Base-by-base conservation (phyloP, 2,888 invertebrate species). In the Caprella mutica region DNA sequence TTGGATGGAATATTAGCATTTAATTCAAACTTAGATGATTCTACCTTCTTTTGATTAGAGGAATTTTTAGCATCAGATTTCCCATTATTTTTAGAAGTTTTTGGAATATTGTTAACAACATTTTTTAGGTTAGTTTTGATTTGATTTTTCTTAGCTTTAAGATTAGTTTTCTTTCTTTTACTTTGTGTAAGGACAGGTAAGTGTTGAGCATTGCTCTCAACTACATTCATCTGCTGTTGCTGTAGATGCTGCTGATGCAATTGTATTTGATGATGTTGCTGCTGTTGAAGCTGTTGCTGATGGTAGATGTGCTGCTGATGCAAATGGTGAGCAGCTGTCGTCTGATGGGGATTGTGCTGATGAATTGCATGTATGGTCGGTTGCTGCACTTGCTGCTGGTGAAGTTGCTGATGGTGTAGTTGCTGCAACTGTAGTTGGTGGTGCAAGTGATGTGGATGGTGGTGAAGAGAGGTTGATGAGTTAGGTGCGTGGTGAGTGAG, bases 331-430 rank as follows among this genome's bases (percentile, higher is more conserved):
- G 43, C 30, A 17, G 33, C 35, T 23, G 26, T 24, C 26, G 43
- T 43, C 30, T 55, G 55, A 12, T 55, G 55, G 30, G 56, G 60
- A n/a, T 52, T 46, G 30, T 46, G 52, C 24, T 51, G 54, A 23
- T 58, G 58, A 29, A 39, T 26, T 35, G 54, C 54, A n/a, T 50
- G 46, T 39, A 53, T 52, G 33, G 43, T 39, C 23, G 57, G 61
- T 23, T 57, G 61, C 27, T 40, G 52, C 6, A 55, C 55, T n/a
- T 60, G 58, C 38, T 58, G 56, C 21, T 21, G 51, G 9, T 52
- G 52, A 17, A 27, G 27, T 39, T 33, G 55, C 2, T 29, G 23
- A 5, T 46, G 55, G 26, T 26, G 42, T 23, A 50, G 58, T 27
- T 48, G 48, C 24, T 56, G 56, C 12, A 30, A 27, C 6, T 56